Base-by-base conservation (phyloP, 2,888 invertebrate species). In the Anaspis maculata region DNA sequence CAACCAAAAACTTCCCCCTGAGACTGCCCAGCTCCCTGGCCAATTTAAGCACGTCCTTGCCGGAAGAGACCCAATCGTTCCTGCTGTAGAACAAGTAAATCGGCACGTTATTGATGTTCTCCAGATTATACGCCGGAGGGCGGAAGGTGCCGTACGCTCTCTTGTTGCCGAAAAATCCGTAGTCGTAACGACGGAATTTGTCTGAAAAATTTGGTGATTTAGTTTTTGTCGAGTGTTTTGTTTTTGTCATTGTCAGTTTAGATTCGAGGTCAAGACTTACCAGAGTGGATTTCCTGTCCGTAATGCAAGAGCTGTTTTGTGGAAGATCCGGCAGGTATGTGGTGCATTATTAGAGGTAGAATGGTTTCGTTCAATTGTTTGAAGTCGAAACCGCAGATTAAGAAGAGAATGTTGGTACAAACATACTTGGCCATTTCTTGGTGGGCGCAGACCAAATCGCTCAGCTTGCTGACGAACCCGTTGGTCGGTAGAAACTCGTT, bases 401-500 rank as follows among this genome's bases (percentile, higher is more conserved):
- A 25, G 15, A 37, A 37, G 24, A 37, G 37, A 1, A 28, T 21
- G 15, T 37, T 37, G n/a, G 23, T 22, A 15, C 37, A 37, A 3
- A 37, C 27, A 2, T 45, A 10, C 15, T 25, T 14, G 2, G 25
- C 27, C 3, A 37, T 16, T n/a, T 14, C 10, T 11, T 33, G 23
- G 3, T 23, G 7, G 2, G 26, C 32, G 27, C 37, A 37, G 7
- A 44, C 9, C 19, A 34, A 26, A 6, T 43, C 38, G 64, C 48
- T 35, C n/a, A 46, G 24, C 13, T 28, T 27, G 12, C 46, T 65
- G 43, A 72, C 57, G 5, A 81, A 64, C 3, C 59, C 62, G 25
- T 52, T 65, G 32, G 71, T 73, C 1, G 84, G 83, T 39, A 78
- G 42, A 38, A 87, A 78, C 52, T 86, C 82, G 9, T 30, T 27